Percentiles rank a stretch among this genome's conserved stretches.
Conservation (phyloP, 2,888 invertebrate genomes). For the Mythimna pallens region DNA sequence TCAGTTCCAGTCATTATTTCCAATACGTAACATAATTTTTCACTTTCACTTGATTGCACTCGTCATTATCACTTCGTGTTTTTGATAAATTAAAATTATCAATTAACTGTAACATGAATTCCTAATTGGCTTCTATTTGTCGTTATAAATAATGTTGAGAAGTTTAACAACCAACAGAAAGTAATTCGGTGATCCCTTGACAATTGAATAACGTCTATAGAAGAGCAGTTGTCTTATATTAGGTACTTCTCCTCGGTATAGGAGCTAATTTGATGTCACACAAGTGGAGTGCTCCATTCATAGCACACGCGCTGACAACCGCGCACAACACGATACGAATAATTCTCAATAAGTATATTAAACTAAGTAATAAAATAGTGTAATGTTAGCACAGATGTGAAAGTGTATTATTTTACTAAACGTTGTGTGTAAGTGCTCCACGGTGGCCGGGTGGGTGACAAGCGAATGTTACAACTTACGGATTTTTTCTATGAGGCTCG, state of each 20-base stretch:
- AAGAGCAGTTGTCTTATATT: conserved; percentile 52
- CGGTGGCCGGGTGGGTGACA: conserved; percentile 37
- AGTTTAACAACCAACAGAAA: conserved; percentile 19
- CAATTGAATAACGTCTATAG: conserved; percentile 45
- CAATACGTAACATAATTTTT: conserved; percentile 1
- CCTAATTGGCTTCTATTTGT: conserved; percentile 30
- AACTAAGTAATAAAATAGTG: conserved; percentile 54
- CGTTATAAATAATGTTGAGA: conserved; percentile 17
- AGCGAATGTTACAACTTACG: conserved; percentile 52
- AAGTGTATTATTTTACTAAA: conserved; percentile 52
- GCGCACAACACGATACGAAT: conserved; percentile 61
- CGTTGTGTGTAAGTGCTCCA: conserved; percentile 54
- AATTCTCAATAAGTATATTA: conserved; percentile 50
- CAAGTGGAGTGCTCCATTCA: conserved; percentile 78
- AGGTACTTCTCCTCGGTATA: conserved; percentile 63
- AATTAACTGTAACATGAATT: conserved; percentile 24
- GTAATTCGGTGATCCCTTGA: conserved; percentile 31
- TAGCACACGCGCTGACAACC: conserved; percentile 77
- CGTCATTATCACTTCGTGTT: neutral
- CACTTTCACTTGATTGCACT: conserved; percentile 2
- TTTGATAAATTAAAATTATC: conserved; percentile 23
- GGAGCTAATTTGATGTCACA: conserved; percentile 77
- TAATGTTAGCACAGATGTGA: conserved; percentile 70
- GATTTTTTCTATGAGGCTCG: conserved; percentile 48
- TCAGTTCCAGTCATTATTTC: conserved; percentile 4